phyloP scores from a whole-genome alignment of 2,888 invertebrate species.

The Oegoconia quadripuncta region DNA sequence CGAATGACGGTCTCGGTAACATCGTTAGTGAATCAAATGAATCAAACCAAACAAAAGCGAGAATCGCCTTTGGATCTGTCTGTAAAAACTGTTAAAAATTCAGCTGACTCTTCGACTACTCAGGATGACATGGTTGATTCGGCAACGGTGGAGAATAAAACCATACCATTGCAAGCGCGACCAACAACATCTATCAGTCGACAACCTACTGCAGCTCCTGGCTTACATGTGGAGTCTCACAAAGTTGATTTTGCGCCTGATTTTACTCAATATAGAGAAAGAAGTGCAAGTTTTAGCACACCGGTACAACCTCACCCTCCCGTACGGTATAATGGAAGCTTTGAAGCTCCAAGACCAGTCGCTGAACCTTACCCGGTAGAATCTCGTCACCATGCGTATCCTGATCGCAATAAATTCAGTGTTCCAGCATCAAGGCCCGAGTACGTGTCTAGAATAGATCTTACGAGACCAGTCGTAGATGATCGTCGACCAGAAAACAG shows the following conservation, averaged over 20 bases:
- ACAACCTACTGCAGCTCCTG: slow-evolving; percentile 35
- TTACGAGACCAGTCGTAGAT: slow-evolving; percentile 53
- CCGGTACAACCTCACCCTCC: slow-evolving; percentile 43
- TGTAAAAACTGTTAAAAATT: slow-evolving; percentile 92
- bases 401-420: slow-evolving; percentile 54
- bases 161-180: slow-evolving; percentile 46
- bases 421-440: slow-evolving; percentile 47
- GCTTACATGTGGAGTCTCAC: slow-evolving; percentile 75
- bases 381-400: slow-evolving; percentile 54
- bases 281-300: slow-evolving; percentile 39
- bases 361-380: slow-evolving; percentile 53
- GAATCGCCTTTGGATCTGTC: slow-evolving; percentile 93
- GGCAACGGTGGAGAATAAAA: slow-evolving; percentile 54
- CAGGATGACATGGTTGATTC: slow-evolving; percentile 81
- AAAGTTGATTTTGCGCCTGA: slow-evolving; percentile 90
- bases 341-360: slow-evolving; percentile 45
- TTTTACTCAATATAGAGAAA: slow-evolving; percentile 77
- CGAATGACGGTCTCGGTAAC: slow-evolving; percentile 74
- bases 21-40: slow-evolving; percentile 68
- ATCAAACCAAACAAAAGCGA: slow-evolving; percentile 77
- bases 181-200: slow-evolving; percentile 47
- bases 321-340: slow-evolving; percentile 55
- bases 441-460: slow-evolving; percentile 70
- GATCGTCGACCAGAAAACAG: slow-evolving; percentile 54
- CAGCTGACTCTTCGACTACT: slow-evolving; percentile 93